Evolutionary conservation across 2,888 invertebrate species (phyloP), one percentile per base, ranked within the genome.

Genomic region (Pedicia rivosa): DNA sequence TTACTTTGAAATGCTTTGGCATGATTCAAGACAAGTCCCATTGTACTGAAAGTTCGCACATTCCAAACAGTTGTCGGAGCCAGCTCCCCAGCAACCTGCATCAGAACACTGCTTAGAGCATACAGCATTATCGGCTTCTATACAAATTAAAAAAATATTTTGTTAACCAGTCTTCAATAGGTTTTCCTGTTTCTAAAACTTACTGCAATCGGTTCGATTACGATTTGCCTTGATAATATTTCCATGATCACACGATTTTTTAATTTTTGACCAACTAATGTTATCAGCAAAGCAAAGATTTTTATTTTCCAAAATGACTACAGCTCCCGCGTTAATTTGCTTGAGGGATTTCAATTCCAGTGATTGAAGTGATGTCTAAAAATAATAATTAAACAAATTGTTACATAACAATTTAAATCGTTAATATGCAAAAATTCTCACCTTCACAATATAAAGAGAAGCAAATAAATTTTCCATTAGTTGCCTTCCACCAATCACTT

Each of bases 21-120:
- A 92, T 56, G 79, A 79, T 46, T 78, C 74, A 34, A 91, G 68
- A 55, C 92, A 92, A n/a, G 69, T 77, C 50, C 78, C 80, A 39
- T 72, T 83, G 41, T 82, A 73, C 44, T 73, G 73, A 56, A 75
- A 91, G 53, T 86, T 79, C 47, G 74, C 74, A 61, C 97, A 97
- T 37, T 80, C 78, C 13, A 95, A 68, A 59, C 97, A 97, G 54
- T 90, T 84, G 46, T 81, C 75, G 0, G 83, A 69, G 10, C 86
- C 90, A 1, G 80, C 73, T 5, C 94, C 94, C 97, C 97, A 97
- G 62, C 97, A 97, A 12, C 97, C 95, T 47, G 87, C 82, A 4
- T 64, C 55, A 2, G 84, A 82, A 55, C 95, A 97, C 60, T 94
- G 79, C 15, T 71, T 65, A 55, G 91, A 80, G 57, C 95, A 97